Conservation (phyloP, 2,888 invertebrate species). For the Drosophila rellima region DNA sequence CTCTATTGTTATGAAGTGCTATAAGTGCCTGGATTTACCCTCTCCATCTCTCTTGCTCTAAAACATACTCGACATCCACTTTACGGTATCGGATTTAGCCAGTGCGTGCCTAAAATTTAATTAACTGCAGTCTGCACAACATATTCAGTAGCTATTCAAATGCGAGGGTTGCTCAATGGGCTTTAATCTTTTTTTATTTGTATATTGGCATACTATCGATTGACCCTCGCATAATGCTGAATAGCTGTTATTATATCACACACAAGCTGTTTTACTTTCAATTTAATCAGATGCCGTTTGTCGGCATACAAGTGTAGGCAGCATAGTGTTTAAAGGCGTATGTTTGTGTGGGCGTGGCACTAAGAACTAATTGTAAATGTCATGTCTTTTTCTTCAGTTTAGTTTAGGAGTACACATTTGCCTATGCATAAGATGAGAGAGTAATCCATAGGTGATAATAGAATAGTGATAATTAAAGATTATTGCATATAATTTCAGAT, state of each 20-base stretch:
- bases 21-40: constrained; percentile 16
- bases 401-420: constrained; percentile 1
- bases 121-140: constrained; percentile 53
- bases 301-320: constrained; percentile 7
- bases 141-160: constrained; percentile 10
- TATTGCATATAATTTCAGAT: background rate
- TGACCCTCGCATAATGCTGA: constrained; percentile 25
- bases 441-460: background rate
- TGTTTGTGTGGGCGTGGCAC: constrained; percentile 13
- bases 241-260: constrained; percentile 61
- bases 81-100: background rate
- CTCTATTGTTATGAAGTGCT: constrained; percentile 26
- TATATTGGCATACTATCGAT: background rate
- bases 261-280: constrained; percentile 57
- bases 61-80: background rate
- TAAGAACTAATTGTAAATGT: constrained; percentile 24
- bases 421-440: background rate
- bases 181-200: background rate
- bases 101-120: constrained; percentile 59
- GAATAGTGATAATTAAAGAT: background rate
- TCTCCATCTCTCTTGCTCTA: background rate
- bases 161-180: background rate
- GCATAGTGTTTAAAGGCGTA: background rate
- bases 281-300: constrained; percentile 45
- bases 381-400: constrained; percentile 5